A percentile compares a stretch with the other conserved stretches of the same genome.
phyloP scores from a whole-genome alignment of 2,888 invertebrate genomes.

The Axea sp. region DNA sequence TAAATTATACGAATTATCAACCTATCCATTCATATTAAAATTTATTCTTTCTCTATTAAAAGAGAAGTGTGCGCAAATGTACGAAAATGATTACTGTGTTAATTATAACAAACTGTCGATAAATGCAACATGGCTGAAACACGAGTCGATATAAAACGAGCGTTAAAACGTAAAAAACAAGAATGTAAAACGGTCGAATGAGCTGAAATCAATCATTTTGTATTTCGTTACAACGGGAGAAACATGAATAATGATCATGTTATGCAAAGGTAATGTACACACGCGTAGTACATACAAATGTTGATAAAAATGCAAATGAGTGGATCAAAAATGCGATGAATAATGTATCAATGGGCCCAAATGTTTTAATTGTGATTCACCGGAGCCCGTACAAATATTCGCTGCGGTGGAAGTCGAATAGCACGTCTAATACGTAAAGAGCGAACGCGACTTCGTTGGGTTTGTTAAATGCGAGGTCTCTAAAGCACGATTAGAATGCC shows the following conservation, averaged over 20 bases:
- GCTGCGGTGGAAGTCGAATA: slow-evolving; percentile 23
- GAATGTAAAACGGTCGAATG: not conserved
- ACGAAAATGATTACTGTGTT: not conserved
- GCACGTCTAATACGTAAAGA: slow-evolving; percentile 44
- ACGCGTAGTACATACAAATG: slow-evolving; percentile 37
- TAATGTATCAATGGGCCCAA: slow-evolving; percentile 48
- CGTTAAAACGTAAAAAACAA: slow-evolving; percentile 3
- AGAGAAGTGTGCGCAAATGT: not conserved
- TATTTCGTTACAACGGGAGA: slow-evolving; percentile 14
- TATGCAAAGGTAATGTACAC: slow-evolving; percentile 44
- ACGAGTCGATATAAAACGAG: not conserved
- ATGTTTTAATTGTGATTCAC: slow-evolving; percentile 58
- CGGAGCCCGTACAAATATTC: slow-evolving; percentile 6
- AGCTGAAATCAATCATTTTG: slow-evolving; percentile 44
- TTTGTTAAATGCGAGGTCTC: slow-evolving; percentile 27
- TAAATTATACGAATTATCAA: slow-evolving; percentile 4
- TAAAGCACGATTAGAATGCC: slow-evolving; percentile 53
- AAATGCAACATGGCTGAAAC: slow-evolving; percentile 5
- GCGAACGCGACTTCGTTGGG: slow-evolving; percentile 25
- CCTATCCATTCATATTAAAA: slow-evolving; percentile 2
- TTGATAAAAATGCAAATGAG: slow-evolving; percentile 48
- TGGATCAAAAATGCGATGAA: slow-evolving; percentile 41
- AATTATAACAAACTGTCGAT: slow-evolving; percentile 19
- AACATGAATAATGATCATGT: slow-evolving; percentile 55
- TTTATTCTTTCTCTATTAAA: not conserved